These are phyloP conservation scores for Spermophilus dauricus DNA, from an alignment of 2,113 vertebrate genomes.

Conservation along the genomic window DNA sequence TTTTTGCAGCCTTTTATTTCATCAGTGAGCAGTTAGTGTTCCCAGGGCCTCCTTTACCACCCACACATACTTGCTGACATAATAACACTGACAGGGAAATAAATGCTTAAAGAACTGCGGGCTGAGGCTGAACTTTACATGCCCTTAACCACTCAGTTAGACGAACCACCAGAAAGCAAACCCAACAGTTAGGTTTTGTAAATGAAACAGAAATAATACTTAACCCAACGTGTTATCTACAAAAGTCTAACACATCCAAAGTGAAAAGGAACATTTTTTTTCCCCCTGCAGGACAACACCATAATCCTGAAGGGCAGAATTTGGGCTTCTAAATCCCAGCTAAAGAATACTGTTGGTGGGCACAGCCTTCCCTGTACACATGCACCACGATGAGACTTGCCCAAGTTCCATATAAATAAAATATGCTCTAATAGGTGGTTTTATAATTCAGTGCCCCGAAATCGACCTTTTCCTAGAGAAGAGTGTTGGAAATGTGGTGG, in stretches of 20 bases:
- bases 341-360: not conserved
- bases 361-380: not conserved
- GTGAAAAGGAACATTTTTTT: not conserved
- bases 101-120: slow-evolving; percentile 57
- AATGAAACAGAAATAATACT: slow-evolving; percentile 58
- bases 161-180: slow-evolving; percentile 57
- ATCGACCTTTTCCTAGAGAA: slow-evolving; percentile 31
- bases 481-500: slow-evolving; percentile 7
- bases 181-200: slow-evolving; percentile 28
- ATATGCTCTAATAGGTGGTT: not conserved
- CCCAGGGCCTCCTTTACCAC: slow-evolving; percentile 52
- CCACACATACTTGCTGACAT: slow-evolving; percentile 72
- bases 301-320: not conserved
- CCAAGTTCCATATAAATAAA: not conserved
- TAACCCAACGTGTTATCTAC: slow-evolving; percentile 44
- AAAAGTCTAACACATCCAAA: slow-evolving; percentile 32
- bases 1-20: slow-evolving; percentile 72
- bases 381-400: not conserved
- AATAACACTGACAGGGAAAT: slow-evolving; percentile 78
- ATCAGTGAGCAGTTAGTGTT: slow-evolving; percentile 74
- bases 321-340: not conserved
- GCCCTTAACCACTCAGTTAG: slow-evolving; percentile 59
- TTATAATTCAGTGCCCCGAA: not conserved
- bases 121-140: slow-evolving; percentile 76
- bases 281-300: not conserved